Conservation (phyloP, 2,797 vertebrate species). For the Margarornis squamiger region DNA sequence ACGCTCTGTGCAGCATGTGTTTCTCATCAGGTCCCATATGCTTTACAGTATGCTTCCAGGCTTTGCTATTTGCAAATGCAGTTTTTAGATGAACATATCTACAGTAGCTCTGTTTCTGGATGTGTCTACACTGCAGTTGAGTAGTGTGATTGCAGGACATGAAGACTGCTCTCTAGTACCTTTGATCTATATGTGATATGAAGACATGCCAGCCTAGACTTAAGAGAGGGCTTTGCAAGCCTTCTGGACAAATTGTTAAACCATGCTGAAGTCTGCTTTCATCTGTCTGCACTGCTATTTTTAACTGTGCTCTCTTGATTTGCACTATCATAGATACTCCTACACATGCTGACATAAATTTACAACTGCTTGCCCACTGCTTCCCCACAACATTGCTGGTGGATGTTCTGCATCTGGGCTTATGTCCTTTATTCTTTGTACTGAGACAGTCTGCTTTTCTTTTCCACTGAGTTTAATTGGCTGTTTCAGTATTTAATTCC, state of each 20-base stretch:
- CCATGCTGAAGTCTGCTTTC: neutral
- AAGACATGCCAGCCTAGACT: neutral
- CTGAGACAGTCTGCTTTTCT: neutral
- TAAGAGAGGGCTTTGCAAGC: neutral
- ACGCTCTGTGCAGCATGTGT: neutral
- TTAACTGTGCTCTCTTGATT: neutral
- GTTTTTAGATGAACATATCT: neutral
- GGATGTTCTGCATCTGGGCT: neutral
- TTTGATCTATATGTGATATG: conserved; percentile 1
- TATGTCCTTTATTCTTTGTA: neutral
- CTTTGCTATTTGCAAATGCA: neutral
- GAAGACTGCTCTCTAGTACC: neutral
- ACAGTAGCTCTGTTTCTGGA: conserved; percentile 30
- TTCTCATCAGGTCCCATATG: conserved; percentile 23
- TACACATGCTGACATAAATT: neutral
- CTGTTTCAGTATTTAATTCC: neutral
- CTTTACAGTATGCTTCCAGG: neutral
- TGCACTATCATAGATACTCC: neutral
- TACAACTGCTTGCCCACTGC: neutral
- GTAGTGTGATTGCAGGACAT: neutral
- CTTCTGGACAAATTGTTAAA: conserved; percentile 18
- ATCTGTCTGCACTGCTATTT: conserved; percentile 29
- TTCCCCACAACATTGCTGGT: neutral
- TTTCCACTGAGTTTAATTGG: neutral
- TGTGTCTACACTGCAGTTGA: neutral